Percentiles rank a stretch among this genome's conserved stretches.
phyloP scores from a whole-genome alignment of 2,888 invertebrate species.

The Yponomeuta malinellus region DNA sequence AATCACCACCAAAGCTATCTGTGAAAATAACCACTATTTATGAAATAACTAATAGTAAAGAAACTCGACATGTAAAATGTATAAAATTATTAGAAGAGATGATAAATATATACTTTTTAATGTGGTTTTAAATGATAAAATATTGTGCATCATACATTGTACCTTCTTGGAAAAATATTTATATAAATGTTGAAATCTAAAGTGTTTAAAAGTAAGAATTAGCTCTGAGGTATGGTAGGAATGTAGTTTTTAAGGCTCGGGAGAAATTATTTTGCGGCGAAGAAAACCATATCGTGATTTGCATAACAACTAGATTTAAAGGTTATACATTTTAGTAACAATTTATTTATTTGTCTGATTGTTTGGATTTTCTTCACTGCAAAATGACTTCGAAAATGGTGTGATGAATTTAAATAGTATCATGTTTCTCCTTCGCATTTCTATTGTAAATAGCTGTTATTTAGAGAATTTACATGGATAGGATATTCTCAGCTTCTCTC shows the following conservation, averaged over 20 bases:
- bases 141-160: neutral
- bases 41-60: neutral
- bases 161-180: neutral
- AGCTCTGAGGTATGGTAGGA: neutral
- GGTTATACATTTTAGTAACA: no score
- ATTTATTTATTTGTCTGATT: no score
- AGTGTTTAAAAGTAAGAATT: neutral
- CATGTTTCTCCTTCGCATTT: neutral
- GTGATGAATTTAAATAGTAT: neutral
- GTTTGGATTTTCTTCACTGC: no score
- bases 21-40: neutral
- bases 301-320: no score
- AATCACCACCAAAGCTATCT: neutral
- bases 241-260: neutral
- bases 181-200: neutral
- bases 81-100: neutral
- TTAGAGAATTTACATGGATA: neutral
- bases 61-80: neutral
- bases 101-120: neutral
- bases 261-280: neutral
- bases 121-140: neutral
- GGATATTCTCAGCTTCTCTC: neutral
- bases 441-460: constrained; percentile 8
- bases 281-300: neutral
- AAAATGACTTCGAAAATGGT: neutral